phyloP scores from a whole-genome alignment of 1,140 invertebrate species.

The roundworm (Caenorhabditis elegans) region WBcel235 BX284602.5:14684001-14684500 shows the following conservation, averaged over 20 bases:
- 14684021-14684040: not conserved
- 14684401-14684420: too few relatives aligned
- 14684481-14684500: not conserved
- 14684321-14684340: not conserved
- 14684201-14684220: slow-evolving; percentile 43
- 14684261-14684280: slow-evolving; percentile 39
- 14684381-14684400: not conserved
- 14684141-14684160: slow-evolving; percentile 36
- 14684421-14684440: not conserved
- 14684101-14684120: slow-evolving; percentile 30
- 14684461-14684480: not conserved
- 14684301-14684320: not conserved
- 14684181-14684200: slow-evolving; percentile 39
- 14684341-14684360: not conserved
- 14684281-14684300: slow-evolving; percentile 37
- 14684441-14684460: not conserved
- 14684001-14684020: too few relatives aligned
- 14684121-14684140: slow-evolving; percentile 37
- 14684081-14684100: slow-evolving; percentile 46
- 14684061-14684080: too few relatives aligned
- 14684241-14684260: slow-evolving; percentile 50
- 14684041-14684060: too few relatives aligned
- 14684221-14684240: slow-evolving; percentile 50
- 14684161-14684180: slow-evolving; percentile 31
- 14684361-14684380: too few relatives aligned